phyloP scores from a whole-genome alignment of 1,140 invertebrate genomes.

The Caenorhabditis tropicalis region DNA sequence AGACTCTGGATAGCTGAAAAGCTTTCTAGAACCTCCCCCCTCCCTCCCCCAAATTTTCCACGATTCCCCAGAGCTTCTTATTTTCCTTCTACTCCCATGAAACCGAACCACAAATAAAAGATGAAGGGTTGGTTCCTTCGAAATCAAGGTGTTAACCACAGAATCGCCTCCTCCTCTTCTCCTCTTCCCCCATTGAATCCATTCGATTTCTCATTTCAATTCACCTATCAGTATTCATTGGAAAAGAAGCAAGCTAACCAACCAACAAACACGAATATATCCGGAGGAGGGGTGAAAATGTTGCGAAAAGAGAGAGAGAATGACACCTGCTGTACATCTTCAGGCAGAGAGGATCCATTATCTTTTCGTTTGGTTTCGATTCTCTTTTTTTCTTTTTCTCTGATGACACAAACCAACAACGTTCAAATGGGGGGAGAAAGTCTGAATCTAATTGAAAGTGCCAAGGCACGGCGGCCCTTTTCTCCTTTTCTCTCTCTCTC shows the following conservation, averaged over 20 bases:
- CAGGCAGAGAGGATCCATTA: not conserved
- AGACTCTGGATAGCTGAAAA: too few relatives aligned
- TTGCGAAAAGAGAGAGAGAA: constrained; percentile 26
- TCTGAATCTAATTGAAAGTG: constrained; percentile 39
- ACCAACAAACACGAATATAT: constrained; percentile 18
- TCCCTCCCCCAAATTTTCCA: too few relatives aligned
- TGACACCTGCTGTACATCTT: constrained; percentile 28
- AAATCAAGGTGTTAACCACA: not conserved
- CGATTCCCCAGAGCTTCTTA: too few relatives aligned
- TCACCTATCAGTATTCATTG: not conserved
- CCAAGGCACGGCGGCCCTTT: constrained; percentile 21
- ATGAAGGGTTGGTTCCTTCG: too few relatives aligned
- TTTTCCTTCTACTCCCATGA: too few relatives aligned
- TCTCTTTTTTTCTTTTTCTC: not conserved
- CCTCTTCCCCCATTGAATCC: too few relatives aligned
- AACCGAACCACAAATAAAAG: too few relatives aligned
- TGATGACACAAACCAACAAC: not conserved
- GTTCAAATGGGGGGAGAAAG: not conserved
- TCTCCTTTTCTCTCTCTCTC: too few relatives aligned
- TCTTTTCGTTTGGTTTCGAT: constrained; percentile 2
- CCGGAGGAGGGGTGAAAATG: not conserved
- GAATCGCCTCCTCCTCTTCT: not conserved
- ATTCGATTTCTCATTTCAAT: not conserved
- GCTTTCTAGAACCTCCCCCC: too few relatives aligned
- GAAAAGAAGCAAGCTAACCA: not conserved